Percentiles rank a stretch among this genome's conserved stretches.
These are phyloP conservation scores for Cryptoblepharus egeriae DNA, from an alignment of 2,797 vertebrate species.

Conservation along the genomic window DNA sequence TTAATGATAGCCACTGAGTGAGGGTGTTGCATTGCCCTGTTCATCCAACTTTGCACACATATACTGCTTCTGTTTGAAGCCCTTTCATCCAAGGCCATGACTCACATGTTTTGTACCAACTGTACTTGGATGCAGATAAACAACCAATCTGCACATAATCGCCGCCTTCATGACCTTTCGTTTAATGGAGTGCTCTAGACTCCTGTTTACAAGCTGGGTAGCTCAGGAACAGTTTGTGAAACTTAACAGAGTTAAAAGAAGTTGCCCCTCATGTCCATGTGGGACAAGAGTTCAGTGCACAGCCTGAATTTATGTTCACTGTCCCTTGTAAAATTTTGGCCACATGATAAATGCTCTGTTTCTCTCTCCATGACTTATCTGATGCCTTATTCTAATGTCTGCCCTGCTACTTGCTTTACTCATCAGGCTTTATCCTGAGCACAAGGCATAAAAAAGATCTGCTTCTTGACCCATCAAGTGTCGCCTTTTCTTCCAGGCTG, in stretches of 20 bases:
- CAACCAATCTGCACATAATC: conserved; percentile 33
- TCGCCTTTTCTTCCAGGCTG: neutral
- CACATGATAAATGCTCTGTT: too few species aligned
- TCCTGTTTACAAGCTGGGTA: neutral
- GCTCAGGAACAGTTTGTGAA: neutral
- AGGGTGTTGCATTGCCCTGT: neutral
- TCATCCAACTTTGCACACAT: accelerated
- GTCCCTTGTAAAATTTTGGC: neutral
- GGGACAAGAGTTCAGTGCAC: neutral
- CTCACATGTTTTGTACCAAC: conserved; percentile 32
- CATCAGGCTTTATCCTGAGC: neutral
- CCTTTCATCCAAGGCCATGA: conserved; percentile 19
- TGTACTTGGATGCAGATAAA: conserved; percentile 9
- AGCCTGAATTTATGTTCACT: neutral
- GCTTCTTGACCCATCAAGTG: neutral
- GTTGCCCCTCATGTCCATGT: neutral
- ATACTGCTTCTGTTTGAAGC: conserved; percentile 29
- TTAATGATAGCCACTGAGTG: neutral
- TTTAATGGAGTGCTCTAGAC: conserved; percentile 9
- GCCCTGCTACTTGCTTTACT: neutral
- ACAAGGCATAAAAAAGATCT: neutral
- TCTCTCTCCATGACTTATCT: too few species aligned
- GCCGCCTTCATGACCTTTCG: conserved; percentile 34
- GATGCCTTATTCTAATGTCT: neutral
- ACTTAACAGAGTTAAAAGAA: neutral